A percentile compares a stretch with the other conserved stretches of the same genome.
phyloP scores from a whole-genome alignment of 2,113 vertebrate genomes.

The Syngnathoides biaculeatus region DNA sequence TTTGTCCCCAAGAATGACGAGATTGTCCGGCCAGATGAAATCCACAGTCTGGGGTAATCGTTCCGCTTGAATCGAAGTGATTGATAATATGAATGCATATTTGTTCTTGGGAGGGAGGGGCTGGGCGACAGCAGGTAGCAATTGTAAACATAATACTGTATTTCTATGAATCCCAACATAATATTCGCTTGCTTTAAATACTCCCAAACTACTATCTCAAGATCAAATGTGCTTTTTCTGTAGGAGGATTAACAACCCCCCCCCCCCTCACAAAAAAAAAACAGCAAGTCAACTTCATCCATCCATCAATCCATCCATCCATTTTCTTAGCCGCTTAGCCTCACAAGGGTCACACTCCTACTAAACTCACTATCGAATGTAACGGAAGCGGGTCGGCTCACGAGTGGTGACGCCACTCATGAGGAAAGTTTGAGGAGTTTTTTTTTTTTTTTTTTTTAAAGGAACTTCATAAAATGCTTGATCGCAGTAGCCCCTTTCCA shows the following conservation, averaged over 20 bases:
- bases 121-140: background rate
- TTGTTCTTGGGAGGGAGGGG: background rate
- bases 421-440: background rate
- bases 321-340: no score
- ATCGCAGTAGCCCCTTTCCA: no score
- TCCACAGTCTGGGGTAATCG: slow-evolving; percentile 50
- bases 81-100: background rate
- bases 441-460: background rate
- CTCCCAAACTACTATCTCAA: no score
- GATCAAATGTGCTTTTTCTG: no score
- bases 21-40: slow-evolving; percentile 20
- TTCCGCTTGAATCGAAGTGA: background rate
- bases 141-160: background rate
- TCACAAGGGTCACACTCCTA: no score
- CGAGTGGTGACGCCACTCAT: background rate
- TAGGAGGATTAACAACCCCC: no score
- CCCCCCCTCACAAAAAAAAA: no score
- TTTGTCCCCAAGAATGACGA: slow-evolving; percentile 57
- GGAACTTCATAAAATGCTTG: background rate
- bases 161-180: background rate
- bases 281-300: no score
- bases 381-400: background rate
- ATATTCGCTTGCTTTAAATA: background rate
- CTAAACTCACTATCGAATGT: background rate
- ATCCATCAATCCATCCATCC: no score